Base-by-base conservation (phyloP, 2,797 vertebrate genomes). In the Tokudaia tokunoshimensis region DNA sequence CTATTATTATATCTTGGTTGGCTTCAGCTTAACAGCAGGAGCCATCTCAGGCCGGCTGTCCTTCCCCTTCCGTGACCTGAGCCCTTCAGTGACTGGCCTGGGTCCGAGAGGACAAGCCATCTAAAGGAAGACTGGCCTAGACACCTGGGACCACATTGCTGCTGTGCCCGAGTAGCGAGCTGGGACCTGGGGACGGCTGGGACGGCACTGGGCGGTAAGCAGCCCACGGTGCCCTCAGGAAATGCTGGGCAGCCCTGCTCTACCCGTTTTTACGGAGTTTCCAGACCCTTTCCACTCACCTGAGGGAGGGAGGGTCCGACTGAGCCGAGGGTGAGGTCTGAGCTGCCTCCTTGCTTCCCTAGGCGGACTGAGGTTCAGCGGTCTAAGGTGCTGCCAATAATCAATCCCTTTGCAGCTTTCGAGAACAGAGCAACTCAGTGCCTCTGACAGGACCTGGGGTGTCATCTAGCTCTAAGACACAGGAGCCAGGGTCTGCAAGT, bases 391-490 rank as follows among this genome's bases (percentile, higher is more conserved):
- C n/a, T 19, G 24, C 10, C 37, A 13, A 1, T 2, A 2, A 2
- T 31, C 9, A 2, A 2, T 31, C 9, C 15, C 29, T 29, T 17
- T 31, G 41, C 59, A 61, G 37, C 74, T 24, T 52, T 63, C 26
- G n/a, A 52, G 31, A 44, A 63, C n/a, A 83, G 80, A 52, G 37
- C 22, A 52, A 2, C 12, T 15, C 3, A 59, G 85, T 55, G 12
- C 31, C 34, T 65, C 50, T 1, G 2, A 0, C 50, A 41, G 82
- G n/a, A 12, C 52, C 10, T 74, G 41, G 47, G 47, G 8, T 20
- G 15, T 20, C 34, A 9, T 11, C 13, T 7, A n/a, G 34, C 17
- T 79, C 14, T 1, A 0, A 13, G 47, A 6, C 22, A 1, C 41
- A 14, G 2, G 50, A 72, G 61, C 22, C 3, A 22, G 65, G 61